A percentile compares a stretch with the other conserved stretches of the same genome.
Evolutionary conservation across 2,888 invertebrate genomes (phyloP).

Genomic region (Pseudococcus jackbeardsleyi): DNA sequence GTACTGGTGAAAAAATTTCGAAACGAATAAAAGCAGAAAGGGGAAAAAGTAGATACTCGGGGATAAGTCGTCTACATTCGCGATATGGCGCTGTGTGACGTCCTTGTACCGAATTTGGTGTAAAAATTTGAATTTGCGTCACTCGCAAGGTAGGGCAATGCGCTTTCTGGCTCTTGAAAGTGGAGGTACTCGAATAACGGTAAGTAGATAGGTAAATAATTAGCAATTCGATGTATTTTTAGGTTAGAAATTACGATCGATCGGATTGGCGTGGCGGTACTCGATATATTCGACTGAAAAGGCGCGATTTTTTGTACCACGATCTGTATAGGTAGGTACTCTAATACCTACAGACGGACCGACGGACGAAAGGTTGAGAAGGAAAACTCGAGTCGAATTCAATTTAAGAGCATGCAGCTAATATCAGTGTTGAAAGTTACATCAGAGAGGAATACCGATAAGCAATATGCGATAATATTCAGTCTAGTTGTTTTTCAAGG

Average conservation of each 20-base stretch:
- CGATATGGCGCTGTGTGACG: neutral
- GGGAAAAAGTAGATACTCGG: too few species aligned
- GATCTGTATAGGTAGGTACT: neutral
- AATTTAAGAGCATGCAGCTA: neutral
- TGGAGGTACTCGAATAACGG: neutral
- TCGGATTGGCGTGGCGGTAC: neutral
- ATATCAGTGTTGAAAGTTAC: neutral
- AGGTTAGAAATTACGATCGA: constrained; percentile 20
- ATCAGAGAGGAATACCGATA: neutral
- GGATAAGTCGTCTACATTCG: neutral
- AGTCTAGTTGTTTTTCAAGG: neutral
- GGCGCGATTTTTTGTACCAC: neutral
- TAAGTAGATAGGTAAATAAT: constrained; percentile 21
- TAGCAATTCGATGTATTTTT: constrained; percentile 1
- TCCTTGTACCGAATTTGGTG: constrained; percentile 9
- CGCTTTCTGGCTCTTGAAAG: neutral
- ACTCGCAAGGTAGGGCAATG: neutral
- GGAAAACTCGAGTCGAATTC: neutral
- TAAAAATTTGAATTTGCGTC: constrained; percentile 9
- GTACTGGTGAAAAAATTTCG: too few species aligned
- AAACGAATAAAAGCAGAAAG: too few species aligned
- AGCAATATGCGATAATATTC: neutral
- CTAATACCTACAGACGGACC: too few species aligned
- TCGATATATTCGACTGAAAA: neutral
- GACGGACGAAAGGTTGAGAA: neutral